Percentiles rank a stretch among this genome's conserved stretches.
phyloP scores from a whole-genome alignment of 2,888 invertebrate genomes.

The Liposcelis brunnea region DNA sequence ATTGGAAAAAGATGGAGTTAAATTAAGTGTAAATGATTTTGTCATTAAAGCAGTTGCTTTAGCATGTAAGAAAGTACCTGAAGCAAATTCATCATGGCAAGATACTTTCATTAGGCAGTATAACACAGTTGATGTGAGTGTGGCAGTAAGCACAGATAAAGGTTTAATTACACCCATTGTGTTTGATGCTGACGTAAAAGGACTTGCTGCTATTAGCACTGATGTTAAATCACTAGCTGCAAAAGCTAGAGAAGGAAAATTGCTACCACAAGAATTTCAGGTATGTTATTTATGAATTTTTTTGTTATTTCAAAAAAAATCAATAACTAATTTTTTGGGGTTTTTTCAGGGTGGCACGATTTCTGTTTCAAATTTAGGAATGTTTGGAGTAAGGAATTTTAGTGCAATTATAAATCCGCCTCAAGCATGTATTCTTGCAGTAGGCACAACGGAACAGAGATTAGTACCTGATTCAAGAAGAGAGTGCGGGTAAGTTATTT shows the following conservation, averaged over 20 bases:
- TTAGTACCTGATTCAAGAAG: conserved; percentile 53
- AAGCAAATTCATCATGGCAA: conserved; percentile 92
- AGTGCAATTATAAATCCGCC: conserved; percentile 93
- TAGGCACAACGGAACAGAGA: conserved; percentile 62
- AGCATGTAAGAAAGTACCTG: conserved; percentile 77
- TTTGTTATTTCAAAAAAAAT: too few species aligned
- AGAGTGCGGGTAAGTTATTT: conserved; percentile 50
- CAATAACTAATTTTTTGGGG: background rate
- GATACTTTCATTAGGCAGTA: conserved; percentile 84
- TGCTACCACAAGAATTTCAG: conserved; percentile 88
- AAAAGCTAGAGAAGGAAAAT: conserved; percentile 74
- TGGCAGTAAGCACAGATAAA: conserved; percentile 88
- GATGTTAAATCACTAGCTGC: conserved; percentile 63
- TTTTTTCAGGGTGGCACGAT: conserved; percentile 67
- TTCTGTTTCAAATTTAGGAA: conserved; percentile 86
- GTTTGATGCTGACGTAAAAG: conserved; percentile 78
- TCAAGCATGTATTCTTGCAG: conserved; percentile 83
- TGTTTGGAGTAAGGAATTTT: conserved; percentile 81
- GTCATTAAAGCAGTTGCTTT: conserved; percentile 85
- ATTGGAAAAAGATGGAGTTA: conserved; percentile 60
- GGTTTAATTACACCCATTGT: conserved; percentile 96
- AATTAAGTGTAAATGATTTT: conserved; percentile 90
- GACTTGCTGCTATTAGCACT: conserved; percentile 63
- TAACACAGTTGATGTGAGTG: conserved; percentile 82
- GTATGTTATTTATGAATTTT: conserved; percentile 18